Percentiles rank a stretch among this genome's conserved stretches.
phyloP scores from a whole-genome alignment of 2,113 vertebrate genomes.

The Brachyhypopomus gauderio region DNA sequence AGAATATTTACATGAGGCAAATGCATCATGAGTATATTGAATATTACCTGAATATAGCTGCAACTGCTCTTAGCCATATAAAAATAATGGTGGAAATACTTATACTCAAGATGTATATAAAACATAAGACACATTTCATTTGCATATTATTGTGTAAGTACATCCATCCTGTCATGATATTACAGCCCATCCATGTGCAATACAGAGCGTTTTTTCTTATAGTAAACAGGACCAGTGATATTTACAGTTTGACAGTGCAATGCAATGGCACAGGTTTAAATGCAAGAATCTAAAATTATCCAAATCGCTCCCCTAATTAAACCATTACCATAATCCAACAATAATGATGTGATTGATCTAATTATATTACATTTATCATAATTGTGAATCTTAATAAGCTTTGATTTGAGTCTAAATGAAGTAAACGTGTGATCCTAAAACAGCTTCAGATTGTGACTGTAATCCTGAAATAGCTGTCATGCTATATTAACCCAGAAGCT shows the following conservation, averaged over 20 bases:
- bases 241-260: background rate
- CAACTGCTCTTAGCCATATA: no score
- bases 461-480: slow-evolving; percentile 12
- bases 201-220: no score
- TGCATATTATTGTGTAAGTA: no score
- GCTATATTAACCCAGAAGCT: slow-evolving; percentile 10
- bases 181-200: no score
- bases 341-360: slow-evolving; percentile 8
- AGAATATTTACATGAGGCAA: no score
- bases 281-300: background rate
- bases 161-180: no score
- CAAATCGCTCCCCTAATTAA: slow-evolving; percentile 11
- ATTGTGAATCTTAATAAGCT: background rate
- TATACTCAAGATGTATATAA: no score
- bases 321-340: slow-evolving; percentile 1
- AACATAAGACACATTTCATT: no score
- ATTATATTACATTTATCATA: background rate
- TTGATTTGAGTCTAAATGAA: slow-evolving; percentile 12
- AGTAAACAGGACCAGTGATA: background rate
- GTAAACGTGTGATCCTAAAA: background rate
- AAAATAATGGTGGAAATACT: no score
- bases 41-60: no score
- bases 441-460: slow-evolving; percentile 8
- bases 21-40: no score
- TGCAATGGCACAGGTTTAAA: background rate